These are phyloP conservation scores for Cataglyphis rosenhaueri DNA, from an alignment of 2,888 invertebrate species.

Conservation along the genomic window DNA sequence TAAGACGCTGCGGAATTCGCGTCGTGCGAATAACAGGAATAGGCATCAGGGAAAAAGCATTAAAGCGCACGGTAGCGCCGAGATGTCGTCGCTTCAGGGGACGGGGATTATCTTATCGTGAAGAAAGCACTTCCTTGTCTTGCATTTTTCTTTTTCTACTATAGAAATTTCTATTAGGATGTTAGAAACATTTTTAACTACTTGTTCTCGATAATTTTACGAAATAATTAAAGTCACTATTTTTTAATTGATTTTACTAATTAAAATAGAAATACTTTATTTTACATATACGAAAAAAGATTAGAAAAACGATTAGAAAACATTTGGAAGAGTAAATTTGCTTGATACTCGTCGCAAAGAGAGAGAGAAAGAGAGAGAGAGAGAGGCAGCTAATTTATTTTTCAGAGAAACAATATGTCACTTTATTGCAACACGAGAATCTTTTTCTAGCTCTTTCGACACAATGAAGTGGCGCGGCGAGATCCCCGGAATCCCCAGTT, in stretches of 20 bases:
- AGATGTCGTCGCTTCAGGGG: slow-evolving; percentile 29
- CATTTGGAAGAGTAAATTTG: neutral
- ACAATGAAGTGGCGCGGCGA: slow-evolving; percentile 36
- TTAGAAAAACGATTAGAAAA: neutral
- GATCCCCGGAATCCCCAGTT: slow-evolving; percentile 24
- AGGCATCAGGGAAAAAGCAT: slow-evolving; percentile 41
- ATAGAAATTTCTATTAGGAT: slow-evolving; percentile 14
- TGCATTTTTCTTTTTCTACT: slow-evolving; percentile 10
- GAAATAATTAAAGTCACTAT: neutral
- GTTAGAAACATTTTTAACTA: neutral
- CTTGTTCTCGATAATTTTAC: neutral
- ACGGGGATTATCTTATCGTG: slow-evolving; percentile 30
- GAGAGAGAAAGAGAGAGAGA: neutral
- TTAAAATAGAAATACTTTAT: neutral
- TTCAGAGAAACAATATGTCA: slow-evolving; percentile 40
- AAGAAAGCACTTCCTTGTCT: neutral
- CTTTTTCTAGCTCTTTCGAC: slow-evolving; percentile 29
- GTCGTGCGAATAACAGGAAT: slow-evolving; percentile 21
- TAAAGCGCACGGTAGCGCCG: slow-evolving; percentile 41
- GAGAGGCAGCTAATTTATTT: slow-evolving; percentile 22
- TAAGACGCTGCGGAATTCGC: slow-evolving; percentile 44
- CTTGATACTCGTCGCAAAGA: neutral
- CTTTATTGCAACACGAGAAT: slow-evolving; percentile 22
- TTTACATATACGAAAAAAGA: neutral
- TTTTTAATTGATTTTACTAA: neutral